A percentile compares a stretch with the other conserved stretches of the same genome.
phyloP scores from a whole-genome alignment of 2,888 invertebrate genomes.

The Cryptosula pallasiana region DNA sequence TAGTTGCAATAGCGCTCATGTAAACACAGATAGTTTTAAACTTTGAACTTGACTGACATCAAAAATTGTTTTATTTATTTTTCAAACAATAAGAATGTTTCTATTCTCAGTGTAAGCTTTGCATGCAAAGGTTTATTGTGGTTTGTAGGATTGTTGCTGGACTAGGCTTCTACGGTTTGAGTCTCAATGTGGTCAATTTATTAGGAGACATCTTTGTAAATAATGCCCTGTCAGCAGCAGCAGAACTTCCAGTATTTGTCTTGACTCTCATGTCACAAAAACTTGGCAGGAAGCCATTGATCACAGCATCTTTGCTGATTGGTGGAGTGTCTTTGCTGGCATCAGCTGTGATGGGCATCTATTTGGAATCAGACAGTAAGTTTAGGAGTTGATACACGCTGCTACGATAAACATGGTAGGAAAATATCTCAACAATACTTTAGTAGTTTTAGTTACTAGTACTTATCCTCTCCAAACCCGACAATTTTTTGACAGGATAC shows the following conservation, averaged over 20 bases:
- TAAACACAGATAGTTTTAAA: too few species aligned
- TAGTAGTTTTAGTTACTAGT: too few species aligned
- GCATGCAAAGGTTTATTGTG: too few species aligned
- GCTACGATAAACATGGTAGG: too few species aligned
- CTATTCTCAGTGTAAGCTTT: too few species aligned
- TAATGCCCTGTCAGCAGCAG: background rate
- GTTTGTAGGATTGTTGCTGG: slow-evolving; percentile 20
- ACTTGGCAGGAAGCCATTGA: background rate
- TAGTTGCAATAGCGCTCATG: too few species aligned
- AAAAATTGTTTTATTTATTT: too few species aligned
- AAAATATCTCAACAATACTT: too few species aligned
- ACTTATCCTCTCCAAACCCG: too few species aligned
- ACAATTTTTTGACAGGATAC: background rate
- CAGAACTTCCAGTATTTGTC: background rate
- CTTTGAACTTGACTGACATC: too few species aligned
- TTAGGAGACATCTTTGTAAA: background rate
- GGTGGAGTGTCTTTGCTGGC: background rate
- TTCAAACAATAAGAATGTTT: too few species aligned
- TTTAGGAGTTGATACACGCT: too few species aligned
- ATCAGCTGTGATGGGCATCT: background rate
- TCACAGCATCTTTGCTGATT: background rate
- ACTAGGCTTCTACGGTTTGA: slow-evolving; percentile 7
- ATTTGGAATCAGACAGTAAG: background rate
- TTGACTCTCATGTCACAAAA: background rate
- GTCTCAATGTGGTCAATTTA: background rate